Conservation (phyloP, 2,797 vertebrate species). For the Buphagus erythrorhynchus region DNA sequence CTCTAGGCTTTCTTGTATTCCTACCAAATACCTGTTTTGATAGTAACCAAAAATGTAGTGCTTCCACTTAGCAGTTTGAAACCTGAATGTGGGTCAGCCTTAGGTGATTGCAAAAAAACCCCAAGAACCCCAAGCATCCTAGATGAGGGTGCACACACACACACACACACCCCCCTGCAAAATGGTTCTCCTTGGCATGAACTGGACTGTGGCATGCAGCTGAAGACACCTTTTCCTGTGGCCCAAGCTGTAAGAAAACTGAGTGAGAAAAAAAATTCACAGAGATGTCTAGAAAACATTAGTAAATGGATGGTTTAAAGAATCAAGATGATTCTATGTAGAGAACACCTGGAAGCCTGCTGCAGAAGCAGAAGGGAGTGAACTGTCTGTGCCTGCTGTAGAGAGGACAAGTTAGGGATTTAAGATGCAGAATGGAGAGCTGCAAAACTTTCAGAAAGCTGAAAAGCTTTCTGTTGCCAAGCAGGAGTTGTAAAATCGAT, state of each 20-base stretch:
- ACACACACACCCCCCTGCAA: neutral
- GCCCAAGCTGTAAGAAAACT: neutral
- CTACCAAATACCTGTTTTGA: neutral
- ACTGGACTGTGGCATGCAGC: neutral
- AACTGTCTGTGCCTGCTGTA: neutral
- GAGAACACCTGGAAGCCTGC: neutral
- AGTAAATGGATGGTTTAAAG: neutral
- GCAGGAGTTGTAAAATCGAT: neutral
- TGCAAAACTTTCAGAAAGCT: neutral
- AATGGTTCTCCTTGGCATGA: neutral
- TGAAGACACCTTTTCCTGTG: neutral
- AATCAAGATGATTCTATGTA: accelerated
- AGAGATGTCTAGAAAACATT: neutral
- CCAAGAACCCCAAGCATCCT: neutral
- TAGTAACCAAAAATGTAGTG: neutral
- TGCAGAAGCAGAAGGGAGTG: neutral
- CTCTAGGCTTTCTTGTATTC: neutral
- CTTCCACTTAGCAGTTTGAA: neutral
- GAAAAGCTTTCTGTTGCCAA: neutral
- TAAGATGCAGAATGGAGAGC: neutral
- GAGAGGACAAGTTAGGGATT: neutral
- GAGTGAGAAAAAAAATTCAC: neutral
- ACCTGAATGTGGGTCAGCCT: neutral
- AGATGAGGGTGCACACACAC: neutral
- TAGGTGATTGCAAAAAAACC: neutral